Base-by-base conservation (phyloP, 2,888 invertebrate species). In the Amblyjoppa proteus region DNA sequence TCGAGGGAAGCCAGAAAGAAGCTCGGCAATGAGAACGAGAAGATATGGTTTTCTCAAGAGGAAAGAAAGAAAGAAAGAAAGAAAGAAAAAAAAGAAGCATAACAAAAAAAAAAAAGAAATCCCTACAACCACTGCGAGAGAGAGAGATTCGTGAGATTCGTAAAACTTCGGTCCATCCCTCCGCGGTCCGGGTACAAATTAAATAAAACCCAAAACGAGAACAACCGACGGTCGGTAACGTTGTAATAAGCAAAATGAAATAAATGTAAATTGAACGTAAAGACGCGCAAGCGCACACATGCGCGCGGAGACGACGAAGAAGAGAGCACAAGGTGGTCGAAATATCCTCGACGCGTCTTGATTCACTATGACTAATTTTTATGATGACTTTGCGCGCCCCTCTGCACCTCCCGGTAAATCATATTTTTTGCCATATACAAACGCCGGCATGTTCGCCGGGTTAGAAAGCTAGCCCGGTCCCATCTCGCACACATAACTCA, bases 1-100 rank as follows among this genome's bases (percentile, higher is more conserved):
- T 76, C 84, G 86, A 83, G 74, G 81, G 84, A 79, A 87, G 86
- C 85, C 68, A 68, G 51, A 31, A 64, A 61, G 78, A 85, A 73
- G 74, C 78, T 71, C 66, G 51, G 56, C 79, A 51, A 53, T 53
- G 66, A 79, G 58, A 87, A 74, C 75, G 77, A 75, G 69, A 53
- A 80, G 69, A 45, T 79, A 80, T 80, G 82, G 85, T 83, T 88
- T 83, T 70, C 83, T 87, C 76, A 82, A 49, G 38, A 25, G 38
- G 2, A 20, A 38, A 41, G 25, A n/a, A 31, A 20, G 28, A 56
- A 13, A 38, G 38, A 13, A 38, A 41, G 25, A n/a, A 31, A 20
- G 28, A 56, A 13, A 38, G 38, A 13, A 20, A 20, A 45, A 45
- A 45, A 45, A 45, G 13, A 45, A 45, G 45, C 11, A 45, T 3